These are phyloP conservation scores for Drosophila sp. DNA, from an alignment of 1,140 invertebrate genomes.

Conservation along the genomic window DNA sequence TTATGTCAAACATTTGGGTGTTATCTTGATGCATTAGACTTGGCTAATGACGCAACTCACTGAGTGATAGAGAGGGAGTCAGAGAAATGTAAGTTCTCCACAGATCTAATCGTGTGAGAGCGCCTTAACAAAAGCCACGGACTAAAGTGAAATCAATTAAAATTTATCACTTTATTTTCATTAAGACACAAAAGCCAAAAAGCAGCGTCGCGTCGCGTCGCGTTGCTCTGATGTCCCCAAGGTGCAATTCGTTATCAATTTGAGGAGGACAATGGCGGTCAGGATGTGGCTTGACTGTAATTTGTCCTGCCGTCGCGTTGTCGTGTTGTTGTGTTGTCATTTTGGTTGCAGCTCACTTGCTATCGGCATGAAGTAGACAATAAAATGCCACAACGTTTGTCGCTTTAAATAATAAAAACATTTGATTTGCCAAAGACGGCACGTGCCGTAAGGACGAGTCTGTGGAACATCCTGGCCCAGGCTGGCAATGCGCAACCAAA, in stretches of 20 bases:
- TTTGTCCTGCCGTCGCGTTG: conserved; percentile 62
- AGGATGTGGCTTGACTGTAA: conserved; percentile 77
- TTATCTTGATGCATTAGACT: conserved; percentile 75
- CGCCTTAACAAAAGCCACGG: conserved; percentile 32
- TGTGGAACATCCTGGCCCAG: conserved; percentile 16
- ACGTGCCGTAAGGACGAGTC: conserved; percentile 61
- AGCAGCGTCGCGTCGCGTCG: background rate
- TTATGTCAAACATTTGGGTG: conserved; percentile 66
- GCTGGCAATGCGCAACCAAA: conserved; percentile 64
- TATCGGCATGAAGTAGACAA: conserved; percentile 66
- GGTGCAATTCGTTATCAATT: conserved; percentile 80
- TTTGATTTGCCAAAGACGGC: conserved; percentile 79
- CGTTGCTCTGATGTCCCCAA: conserved; percentile 52
- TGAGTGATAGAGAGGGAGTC: background rate
- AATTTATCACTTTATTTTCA: conserved; percentile 77
- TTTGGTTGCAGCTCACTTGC: conserved; percentile 20
- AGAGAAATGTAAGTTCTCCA: too few species aligned
- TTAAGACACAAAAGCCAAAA: conserved; percentile 59
- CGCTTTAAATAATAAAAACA: conserved; percentile 83
- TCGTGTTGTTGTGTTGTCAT: background rate
- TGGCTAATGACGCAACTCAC: conserved; percentile 63
- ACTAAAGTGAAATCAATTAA: conserved; percentile 79
- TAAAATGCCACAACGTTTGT: conserved; percentile 74
- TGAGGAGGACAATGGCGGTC: conserved; percentile 69
- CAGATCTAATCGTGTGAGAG: conserved; percentile 53